These are phyloP conservation scores for Ceriagrion tenellum DNA, from an alignment of 2,888 invertebrate species.

Conservation along the genomic window DNA sequence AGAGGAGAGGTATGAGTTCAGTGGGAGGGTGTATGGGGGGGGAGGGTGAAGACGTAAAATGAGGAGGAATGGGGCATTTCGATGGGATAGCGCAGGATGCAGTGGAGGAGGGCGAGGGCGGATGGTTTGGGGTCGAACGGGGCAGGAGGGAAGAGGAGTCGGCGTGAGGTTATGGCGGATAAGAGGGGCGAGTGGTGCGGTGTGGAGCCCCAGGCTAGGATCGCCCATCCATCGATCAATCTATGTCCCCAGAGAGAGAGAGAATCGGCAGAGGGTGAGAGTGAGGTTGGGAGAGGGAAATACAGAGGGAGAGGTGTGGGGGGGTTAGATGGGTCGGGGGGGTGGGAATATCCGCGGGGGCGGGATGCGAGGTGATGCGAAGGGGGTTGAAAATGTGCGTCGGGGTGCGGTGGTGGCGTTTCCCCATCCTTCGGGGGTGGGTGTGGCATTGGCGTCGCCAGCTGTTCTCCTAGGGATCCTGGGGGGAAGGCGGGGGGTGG, in stretches of 20 bases:
- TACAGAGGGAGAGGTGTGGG: background rate
- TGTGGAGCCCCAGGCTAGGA: constrained; percentile 38
- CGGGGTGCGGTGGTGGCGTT: constrained; percentile 47
- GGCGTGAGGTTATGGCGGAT: constrained; percentile 6
- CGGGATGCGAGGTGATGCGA: background rate
- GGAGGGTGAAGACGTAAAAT: constrained; percentile 11
- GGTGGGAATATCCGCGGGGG: constrained; percentile 25
- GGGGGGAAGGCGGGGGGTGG: too few relatives aligned
- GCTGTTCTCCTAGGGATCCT: constrained; percentile 28
- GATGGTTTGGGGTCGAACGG: background rate
- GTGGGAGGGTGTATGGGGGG: background rate
- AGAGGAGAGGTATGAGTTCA: background rate
- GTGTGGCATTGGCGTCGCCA: constrained; percentile 61
- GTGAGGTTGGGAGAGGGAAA: background rate
- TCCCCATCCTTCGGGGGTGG: constrained; percentile 59
- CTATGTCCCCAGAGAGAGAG: constrained; percentile 33
- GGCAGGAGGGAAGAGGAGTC: background rate
- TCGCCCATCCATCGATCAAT: constrained; percentile 60
- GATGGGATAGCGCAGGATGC: constrained; percentile 13
- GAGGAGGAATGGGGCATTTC: constrained; percentile 26
- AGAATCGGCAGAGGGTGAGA: background rate
- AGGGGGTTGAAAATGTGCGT: background rate
- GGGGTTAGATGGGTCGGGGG: background rate
- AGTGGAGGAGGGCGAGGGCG: background rate
- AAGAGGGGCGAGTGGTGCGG: background rate